Conservation (phyloP, 1,140 invertebrate species). For the Coenobita brevimanus region DNA sequence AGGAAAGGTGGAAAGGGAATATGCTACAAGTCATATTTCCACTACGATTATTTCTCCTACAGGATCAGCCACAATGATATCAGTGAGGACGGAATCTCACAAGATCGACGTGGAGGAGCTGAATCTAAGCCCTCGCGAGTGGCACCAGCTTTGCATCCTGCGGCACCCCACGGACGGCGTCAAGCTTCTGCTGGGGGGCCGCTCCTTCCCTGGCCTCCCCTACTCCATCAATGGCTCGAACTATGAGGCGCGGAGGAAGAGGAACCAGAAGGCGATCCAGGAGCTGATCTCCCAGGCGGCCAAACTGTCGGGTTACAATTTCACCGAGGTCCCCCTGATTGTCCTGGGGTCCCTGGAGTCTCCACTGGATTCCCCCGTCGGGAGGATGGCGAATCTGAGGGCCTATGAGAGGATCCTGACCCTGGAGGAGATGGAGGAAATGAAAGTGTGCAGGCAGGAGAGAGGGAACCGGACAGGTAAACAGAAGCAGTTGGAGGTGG, state of each 20-base stretch:
- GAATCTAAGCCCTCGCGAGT: constrained; percentile 9
- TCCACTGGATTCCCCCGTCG: background rate
- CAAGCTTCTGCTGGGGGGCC: constrained; percentile 22
- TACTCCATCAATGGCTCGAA: constrained; percentile 14
- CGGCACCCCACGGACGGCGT: background rate
- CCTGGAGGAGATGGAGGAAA: background rate
- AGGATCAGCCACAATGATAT: constrained; percentile 42
- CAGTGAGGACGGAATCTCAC: constrained; percentile 23
- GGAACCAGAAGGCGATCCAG: constrained; percentile 7
- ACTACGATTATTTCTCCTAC: background rate
- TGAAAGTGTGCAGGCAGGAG: constrained; percentile 5
- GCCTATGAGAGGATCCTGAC: background rate
- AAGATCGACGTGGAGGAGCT: constrained; percentile 14
- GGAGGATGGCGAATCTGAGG: constrained; percentile 33
- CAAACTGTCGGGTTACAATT: background rate
- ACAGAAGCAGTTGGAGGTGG: background rate
- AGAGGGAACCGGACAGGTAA: background rate
- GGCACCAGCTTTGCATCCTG: constrained; percentile 42
- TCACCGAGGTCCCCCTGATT: constrained; percentile 16
- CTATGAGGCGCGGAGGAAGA: background rate
- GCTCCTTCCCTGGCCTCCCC: background rate
- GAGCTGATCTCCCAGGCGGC: background rate
- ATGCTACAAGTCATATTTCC: background rate
- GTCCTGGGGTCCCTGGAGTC: constrained; percentile 36
- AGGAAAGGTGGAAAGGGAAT: background rate